Evolutionary conservation across 2,113 vertebrate species (phyloP).

Genomic region (Eptesicus fuscus): DNA sequence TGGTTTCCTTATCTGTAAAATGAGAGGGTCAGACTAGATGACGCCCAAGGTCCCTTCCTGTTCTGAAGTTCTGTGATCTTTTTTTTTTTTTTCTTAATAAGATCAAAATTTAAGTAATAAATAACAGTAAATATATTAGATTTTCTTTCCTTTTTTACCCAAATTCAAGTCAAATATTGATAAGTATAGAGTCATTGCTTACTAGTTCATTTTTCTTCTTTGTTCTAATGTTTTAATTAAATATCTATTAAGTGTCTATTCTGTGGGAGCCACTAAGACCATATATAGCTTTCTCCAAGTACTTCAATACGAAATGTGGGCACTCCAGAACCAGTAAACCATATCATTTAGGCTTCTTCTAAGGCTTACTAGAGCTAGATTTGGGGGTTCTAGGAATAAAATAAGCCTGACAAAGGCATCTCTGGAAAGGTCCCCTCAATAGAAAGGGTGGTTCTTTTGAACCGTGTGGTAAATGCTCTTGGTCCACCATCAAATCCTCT

Average conservation of each 20-base stretch:
- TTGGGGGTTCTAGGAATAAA: neutral
- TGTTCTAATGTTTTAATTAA: conserved; percentile 26
- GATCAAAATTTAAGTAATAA: conserved; percentile 14
- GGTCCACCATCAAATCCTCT: neutral
- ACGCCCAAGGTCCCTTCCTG: conserved; percentile 3
- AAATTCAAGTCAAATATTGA: conserved; percentile 9
- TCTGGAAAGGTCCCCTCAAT: neutral
- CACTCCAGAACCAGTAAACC: neutral
- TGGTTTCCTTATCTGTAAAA: conserved; percentile 58
- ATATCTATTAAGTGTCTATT: neutral
- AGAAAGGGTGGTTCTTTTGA: neutral
- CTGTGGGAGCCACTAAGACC: neutral
- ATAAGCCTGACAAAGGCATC: neutral
- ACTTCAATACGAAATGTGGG: neutral
- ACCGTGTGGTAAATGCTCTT: neutral
- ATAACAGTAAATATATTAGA: neutral
- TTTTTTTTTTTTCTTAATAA: neutral
- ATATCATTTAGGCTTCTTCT: neutral
- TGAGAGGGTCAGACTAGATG: conserved; percentile 17
- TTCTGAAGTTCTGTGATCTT: conserved; percentile 30
- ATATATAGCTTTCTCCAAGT: neutral
- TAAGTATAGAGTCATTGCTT: neutral
- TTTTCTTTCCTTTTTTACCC: neutral
- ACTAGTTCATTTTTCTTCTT: conserved; percentile 2
- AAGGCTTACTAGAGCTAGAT: neutral